phyloP scores from a whole-genome alignment of 2,888 invertebrate genomes.

The Ernsta delagoae region DNA sequence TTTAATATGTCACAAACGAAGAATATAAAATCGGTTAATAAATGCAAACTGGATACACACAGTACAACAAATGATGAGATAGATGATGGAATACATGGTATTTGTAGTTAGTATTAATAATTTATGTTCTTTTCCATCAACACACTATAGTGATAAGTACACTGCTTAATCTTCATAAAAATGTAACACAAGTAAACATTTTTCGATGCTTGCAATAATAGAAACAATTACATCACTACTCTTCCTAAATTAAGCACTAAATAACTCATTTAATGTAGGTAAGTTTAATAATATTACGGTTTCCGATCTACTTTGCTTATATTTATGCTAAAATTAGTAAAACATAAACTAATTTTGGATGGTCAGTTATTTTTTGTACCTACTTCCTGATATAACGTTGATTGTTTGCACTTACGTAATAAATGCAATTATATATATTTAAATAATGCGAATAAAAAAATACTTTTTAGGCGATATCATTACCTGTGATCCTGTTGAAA shows the following conservation, averaged over 20 bases:
- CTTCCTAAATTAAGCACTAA: too few species aligned
- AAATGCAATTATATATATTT: neutral
- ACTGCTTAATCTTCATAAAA: neutral
- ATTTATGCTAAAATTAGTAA: too few species aligned
- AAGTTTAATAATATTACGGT: too few species aligned
- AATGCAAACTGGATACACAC: slow-evolving; percentile 63
- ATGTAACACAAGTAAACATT: too few species aligned
- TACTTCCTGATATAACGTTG: too few species aligned
- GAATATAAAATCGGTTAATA: slow-evolving; percentile 75
- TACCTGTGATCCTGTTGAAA: slow-evolving; percentile 60
- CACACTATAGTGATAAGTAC: neutral
- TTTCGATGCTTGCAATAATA: too few species aligned
- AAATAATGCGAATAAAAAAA: neutral
- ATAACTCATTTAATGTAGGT: too few species aligned
- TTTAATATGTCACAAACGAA: slow-evolving; percentile 80
- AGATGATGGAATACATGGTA: slow-evolving; percentile 63
- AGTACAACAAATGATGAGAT: slow-evolving; percentile 51
- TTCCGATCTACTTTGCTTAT: too few species aligned
- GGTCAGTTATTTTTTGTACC: too few species aligned
- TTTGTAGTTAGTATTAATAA: neutral
- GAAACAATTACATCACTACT: too few species aligned
- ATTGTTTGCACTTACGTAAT: too few species aligned
- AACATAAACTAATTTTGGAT: too few species aligned
- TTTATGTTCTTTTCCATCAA: neutral
- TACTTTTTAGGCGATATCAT: slow-evolving; percentile 62